These are phyloP conservation scores for Monopis laevigella DNA, from an alignment of 2,888 invertebrate species.

Conservation along the genomic window DNA sequence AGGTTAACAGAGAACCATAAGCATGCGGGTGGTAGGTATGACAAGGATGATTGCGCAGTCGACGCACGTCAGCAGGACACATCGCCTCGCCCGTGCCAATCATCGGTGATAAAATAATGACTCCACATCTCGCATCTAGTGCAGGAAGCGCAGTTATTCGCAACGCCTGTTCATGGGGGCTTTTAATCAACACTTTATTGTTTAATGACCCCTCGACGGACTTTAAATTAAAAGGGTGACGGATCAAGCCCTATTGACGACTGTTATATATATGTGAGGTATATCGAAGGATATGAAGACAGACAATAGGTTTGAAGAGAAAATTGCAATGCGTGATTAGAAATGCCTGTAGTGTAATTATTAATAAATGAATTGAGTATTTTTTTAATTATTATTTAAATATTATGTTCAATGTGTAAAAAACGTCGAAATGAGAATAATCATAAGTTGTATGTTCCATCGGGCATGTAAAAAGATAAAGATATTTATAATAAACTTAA, in stretches of 20 bases:
- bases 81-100: slow-evolving; percentile 56
- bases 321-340: slow-evolving; percentile 7
- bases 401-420: no score
- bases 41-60: slow-evolving; percentile 19
- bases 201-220: slow-evolving; percentile 65
- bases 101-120: slow-evolving; percentile 65
- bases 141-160: slow-evolving; percentile 64
- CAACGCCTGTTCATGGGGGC: slow-evolving; percentile 59
- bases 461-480: no score
- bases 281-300: slow-evolving; percentile 5
- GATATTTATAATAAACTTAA: no score
- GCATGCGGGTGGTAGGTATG: not conserved
- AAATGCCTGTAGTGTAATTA: no score
- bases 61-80: slow-evolving; percentile 29
- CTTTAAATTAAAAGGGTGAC: slow-evolving; percentile 67
- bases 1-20: not conserved
- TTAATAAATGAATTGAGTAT: no score
- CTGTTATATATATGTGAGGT: slow-evolving; percentile 39
- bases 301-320: not conserved
- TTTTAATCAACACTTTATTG: slow-evolving; percentile 69
- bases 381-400: no score
- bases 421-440: no score
- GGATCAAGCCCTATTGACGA: slow-evolving; percentile 62
- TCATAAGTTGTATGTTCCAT: no score
- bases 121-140: slow-evolving; percentile 23